Evolutionary conservation across 2,113 vertebrate genomes (phyloP).

Genomic region (Paradisaea rubra): DNA sequence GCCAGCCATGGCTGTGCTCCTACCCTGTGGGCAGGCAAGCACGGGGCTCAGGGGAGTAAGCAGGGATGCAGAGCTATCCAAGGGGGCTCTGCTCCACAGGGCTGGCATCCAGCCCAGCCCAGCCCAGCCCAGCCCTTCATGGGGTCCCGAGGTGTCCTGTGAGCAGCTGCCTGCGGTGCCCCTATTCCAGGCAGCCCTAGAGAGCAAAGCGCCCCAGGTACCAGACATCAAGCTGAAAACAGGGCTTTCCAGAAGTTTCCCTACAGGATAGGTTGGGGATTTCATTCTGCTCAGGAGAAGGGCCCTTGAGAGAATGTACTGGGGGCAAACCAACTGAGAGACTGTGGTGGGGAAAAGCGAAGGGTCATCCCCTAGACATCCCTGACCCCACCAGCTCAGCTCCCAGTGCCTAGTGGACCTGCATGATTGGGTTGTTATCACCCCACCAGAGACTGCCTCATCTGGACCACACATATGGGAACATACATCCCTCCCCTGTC

Average conservation of each 20-base stretch:
- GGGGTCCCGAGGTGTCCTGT: fast-evolving
- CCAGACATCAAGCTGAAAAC: neutral
- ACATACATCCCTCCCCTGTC: neutral
- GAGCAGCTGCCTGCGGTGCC: neutral
- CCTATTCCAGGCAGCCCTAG: neutral
- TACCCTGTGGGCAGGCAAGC: neutral
- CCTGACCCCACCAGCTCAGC: neutral
- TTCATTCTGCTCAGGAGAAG: neutral
- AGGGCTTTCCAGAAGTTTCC: neutral
- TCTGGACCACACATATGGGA: neutral
- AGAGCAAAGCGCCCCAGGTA: neutral
- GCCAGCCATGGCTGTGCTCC: neutral
- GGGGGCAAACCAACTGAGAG: neutral
- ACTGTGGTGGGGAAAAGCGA: fast-evolving
- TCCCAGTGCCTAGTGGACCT: neutral
- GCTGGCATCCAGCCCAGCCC: neutral
- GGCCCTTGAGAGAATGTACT: fast-evolving
- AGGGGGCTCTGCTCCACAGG: fast-evolving
- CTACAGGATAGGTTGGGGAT: neutral
- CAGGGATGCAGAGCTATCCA: fast-evolving
- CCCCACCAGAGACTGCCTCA: neutral
- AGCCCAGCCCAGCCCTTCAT: neutral
- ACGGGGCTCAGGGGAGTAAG: neutral
- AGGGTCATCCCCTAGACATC: too few species aligned
- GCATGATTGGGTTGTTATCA: neutral